A percentile compares a stretch with the other conserved stretches of the same genome.
These are phyloP conservation scores for Lepidochrysops patricia DNA, from an alignment of 2,888 invertebrate genomes.

Conservation along the genomic window DNA sequence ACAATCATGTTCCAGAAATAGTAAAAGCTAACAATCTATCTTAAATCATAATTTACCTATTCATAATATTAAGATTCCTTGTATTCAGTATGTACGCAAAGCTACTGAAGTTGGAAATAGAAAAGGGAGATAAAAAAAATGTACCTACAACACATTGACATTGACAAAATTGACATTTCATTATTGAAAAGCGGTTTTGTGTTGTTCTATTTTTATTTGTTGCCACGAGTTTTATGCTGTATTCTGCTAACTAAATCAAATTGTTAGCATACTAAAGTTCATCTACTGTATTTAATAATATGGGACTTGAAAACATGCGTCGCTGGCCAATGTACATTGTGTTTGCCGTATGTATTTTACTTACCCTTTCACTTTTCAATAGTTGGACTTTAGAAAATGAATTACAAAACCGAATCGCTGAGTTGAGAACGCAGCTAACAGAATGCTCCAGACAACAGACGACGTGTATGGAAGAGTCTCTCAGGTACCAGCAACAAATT, in stretches of 20 bases:
- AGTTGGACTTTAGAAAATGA: slow-evolving; percentile 63
- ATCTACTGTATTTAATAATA: slow-evolving; percentile 27
- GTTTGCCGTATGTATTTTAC: slow-evolving; percentile 57
- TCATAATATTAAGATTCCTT: too few relatives aligned
- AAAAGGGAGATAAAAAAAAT: too few relatives aligned
- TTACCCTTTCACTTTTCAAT: slow-evolving; percentile 64
- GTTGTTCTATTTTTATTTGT: too few relatives aligned
- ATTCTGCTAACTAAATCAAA: background rate
- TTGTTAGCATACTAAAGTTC: background rate
- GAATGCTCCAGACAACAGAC: slow-evolving; percentile 60
- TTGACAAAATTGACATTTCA: too few relatives aligned
- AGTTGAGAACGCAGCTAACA: slow-evolving; percentile 52
- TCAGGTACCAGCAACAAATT: slow-evolving; percentile 54
- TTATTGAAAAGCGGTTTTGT: too few relatives aligned
- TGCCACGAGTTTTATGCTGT: background rate
- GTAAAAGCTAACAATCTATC: too few relatives aligned
- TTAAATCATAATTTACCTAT: too few relatives aligned
- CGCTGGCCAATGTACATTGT: slow-evolving; percentile 67
- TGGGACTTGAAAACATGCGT: slow-evolving; percentile 71
- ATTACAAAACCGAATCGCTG: slow-evolving; percentile 49
- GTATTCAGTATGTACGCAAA: too few relatives aligned
- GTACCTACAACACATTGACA: too few relatives aligned
- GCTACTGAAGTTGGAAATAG: too few relatives aligned
- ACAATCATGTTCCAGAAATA: too few relatives aligned
- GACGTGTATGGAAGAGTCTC: slow-evolving; percentile 57